A percentile compares a stretch with the other conserved stretches of the same genome.
These are phyloP conservation scores for Cydia strobilella DNA, from an alignment of 1,140 invertebrate species.

Conservation along the genomic window DNA sequence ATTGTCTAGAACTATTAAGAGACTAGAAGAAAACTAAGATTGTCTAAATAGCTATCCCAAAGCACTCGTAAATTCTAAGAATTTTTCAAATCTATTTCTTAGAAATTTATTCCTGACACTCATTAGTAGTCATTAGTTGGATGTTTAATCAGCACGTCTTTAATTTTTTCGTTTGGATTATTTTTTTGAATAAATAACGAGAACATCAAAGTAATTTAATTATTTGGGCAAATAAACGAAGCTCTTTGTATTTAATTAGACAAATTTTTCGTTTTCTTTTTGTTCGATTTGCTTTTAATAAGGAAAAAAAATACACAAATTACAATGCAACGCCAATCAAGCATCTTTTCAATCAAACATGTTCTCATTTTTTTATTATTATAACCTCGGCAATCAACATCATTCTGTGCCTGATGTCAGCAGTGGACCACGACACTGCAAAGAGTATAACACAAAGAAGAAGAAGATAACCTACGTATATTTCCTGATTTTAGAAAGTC, in stretches of 20 bases:
- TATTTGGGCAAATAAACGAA: background rate
- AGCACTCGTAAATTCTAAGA: background rate
- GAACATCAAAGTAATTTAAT: slow-evolving; percentile 6
- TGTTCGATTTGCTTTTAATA: background rate
- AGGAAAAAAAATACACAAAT: background rate
- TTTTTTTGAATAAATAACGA: slow-evolving; percentile 12
- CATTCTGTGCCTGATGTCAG: no score
- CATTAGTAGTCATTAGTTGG: background rate
- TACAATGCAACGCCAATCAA: background rate
- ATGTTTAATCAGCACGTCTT: slow-evolving; percentile 8
- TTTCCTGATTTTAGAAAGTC: no score
- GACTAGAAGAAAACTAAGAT: no score
- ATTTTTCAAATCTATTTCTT: background rate
- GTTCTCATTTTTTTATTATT: no score
- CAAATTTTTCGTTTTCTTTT: background rate
- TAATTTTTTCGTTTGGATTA: background rate
- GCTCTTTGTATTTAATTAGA: background rate
- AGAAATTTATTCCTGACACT: background rate
- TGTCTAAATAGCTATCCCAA: background rate
- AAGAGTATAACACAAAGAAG: no score
- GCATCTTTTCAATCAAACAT: no score
- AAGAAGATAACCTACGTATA: no score
- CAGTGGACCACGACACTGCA: no score
- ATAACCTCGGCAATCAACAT: no score
- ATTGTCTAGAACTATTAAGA: no score